These are phyloP conservation scores for Todiramphus chloris DNA, from an alignment of 2,113 vertebrate genomes.

Conservation along the genomic window DNA sequence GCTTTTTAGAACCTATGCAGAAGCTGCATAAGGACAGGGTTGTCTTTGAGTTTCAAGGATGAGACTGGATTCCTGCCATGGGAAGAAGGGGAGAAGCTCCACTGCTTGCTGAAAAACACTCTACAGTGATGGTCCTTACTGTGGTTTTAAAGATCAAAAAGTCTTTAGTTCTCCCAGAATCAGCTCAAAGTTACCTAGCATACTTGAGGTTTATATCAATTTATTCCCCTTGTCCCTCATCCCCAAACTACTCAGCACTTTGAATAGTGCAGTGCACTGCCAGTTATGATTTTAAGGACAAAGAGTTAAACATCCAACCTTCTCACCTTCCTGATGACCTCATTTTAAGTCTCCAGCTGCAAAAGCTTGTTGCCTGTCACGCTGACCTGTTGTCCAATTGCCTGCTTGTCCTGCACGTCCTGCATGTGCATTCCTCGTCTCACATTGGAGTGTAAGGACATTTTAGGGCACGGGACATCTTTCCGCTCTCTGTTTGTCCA, in stretches of 20 bases:
- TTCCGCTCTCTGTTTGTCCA: neutral
- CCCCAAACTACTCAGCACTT: neutral
- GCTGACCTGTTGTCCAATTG: neutral
- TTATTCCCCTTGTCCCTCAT: neutral
- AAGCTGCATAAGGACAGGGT: rapidly evolving
- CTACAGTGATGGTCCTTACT: rapidly evolving
- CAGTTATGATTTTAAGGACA: neutral
- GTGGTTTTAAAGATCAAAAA: neutral
- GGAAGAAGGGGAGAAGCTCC: neutral
- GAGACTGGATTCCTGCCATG: neutral
- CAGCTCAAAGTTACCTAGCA: neutral
- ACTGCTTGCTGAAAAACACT: neutral
- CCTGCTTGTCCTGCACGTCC: neutral
- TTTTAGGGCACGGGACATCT: neutral
- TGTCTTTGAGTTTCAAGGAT: neutral
- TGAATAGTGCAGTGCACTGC: neutral
- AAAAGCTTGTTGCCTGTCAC: neutral
- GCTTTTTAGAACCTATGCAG: neutral
- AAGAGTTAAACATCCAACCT: neutral
- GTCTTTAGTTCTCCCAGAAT: neutral
- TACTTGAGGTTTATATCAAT: neutral
- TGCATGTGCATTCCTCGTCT: neutral
- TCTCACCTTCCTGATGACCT: neutral
- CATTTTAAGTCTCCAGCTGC: neutral
- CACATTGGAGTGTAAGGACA: neutral